Evolutionary conservation across 1,140 invertebrate species (phyloP), one percentile per base, ranked within the genome.

Genomic region (Drosophila tsacasi): DNA sequence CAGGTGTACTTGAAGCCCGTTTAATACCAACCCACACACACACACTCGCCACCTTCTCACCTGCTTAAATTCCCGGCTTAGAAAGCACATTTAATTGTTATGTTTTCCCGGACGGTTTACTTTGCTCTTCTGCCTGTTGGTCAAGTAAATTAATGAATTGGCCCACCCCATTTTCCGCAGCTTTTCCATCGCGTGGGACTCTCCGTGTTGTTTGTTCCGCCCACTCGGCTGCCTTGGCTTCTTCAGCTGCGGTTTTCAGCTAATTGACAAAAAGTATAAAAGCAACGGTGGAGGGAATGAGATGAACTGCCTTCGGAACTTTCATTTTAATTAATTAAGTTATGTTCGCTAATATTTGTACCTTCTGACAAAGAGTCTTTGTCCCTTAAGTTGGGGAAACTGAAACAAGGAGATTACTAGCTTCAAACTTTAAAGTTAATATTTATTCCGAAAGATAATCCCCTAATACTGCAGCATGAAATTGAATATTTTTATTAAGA

Each of bases 61-160:
- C 64, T 25, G 49, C 47, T 68, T 55, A 50, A 55, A 39, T 55
- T 37, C 30, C 42, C 30, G 63, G 62, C 64, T 68, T 67, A 68
- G 67, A 68, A 68, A 68, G 49, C 67, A 60, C 67, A 61, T 60
- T 73, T 73, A 60, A 73, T 73, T 73, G 67, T 73, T 73, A 50
- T 73, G 69, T 73, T 72, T 73, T 73, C 68, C 69, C 71, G 67
- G 54, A 21, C 25, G 67, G 67, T 68, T 68, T 68, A 30, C 67
- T 68, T 46, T 73, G 54, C 44, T 73, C 69, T 71, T 50, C 63
- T 68, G 63, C 63, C 63, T 55, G 63, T 68, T 68, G 67, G 67
- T 71, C 67, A 68, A 73, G 54, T 73, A 72, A 73, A 72, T 73
- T 73, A 73, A 73, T 73, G 55, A 49, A 73, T 61, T 71, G 23